Evolutionary conservation across 1,140 invertebrate species (phyloP).

Genomic region (Achatina immaculata): DNA sequence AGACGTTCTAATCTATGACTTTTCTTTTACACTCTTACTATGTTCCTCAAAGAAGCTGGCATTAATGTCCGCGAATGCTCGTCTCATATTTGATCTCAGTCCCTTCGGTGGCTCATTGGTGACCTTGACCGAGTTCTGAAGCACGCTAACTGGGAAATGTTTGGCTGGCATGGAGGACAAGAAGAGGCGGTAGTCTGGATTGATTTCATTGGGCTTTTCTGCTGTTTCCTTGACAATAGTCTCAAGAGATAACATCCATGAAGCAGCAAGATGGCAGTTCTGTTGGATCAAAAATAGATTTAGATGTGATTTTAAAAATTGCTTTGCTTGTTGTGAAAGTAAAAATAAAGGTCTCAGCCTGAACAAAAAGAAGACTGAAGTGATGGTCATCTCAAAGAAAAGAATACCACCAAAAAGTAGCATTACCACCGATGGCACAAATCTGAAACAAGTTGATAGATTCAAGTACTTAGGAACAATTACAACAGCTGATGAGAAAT

Average conservation of each 20-base stretch:
- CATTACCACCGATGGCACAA: no score
- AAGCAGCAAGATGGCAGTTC: slow-evolving; percentile 72
- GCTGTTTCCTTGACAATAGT: slow-evolving; percentile 65
- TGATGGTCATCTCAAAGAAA: no score
- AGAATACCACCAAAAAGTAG: no score
- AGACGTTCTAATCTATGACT: neutral
- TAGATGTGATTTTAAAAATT: neutral
- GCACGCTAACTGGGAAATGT: slow-evolving; percentile 70
- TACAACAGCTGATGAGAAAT: no score
- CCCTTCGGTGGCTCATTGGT: slow-evolving; percentile 73
- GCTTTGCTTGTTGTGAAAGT: neutral
- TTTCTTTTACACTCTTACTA: slow-evolving; percentile 74
- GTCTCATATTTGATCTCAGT: slow-evolving; percentile 79
- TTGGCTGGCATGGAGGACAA: slow-evolving; percentile 71
- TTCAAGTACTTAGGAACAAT: no score
- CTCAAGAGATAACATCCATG: slow-evolving; percentile 72
- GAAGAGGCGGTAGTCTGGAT: slow-evolving; percentile 70
- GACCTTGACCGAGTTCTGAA: slow-evolving; percentile 73
- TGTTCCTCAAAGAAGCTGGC: slow-evolving; percentile 82
- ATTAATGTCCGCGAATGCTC: slow-evolving; percentile 74
- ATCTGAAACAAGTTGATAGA: no score
- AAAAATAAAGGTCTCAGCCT: no score
- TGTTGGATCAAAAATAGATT: no score
- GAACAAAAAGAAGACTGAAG: no score
- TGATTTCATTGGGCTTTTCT: slow-evolving; percentile 66